Evolutionary conservation across 2,888 invertebrate species (phyloP).

Genomic region (Phrixothrix hirtus): DNA sequence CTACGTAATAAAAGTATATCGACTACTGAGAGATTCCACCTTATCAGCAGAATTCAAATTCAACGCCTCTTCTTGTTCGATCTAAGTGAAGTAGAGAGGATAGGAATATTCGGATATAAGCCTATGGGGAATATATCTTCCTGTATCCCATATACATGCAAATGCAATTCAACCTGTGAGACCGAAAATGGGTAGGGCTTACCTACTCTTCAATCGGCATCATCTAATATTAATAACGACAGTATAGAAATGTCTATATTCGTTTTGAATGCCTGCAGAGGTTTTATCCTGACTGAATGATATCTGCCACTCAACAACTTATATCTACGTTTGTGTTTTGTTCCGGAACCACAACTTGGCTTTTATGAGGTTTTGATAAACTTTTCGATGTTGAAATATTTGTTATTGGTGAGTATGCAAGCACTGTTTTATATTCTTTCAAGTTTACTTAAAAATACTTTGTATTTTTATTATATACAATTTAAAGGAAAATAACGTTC

Average conservation of each 20-base stretch:
- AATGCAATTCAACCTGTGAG: slow-evolving; percentile 51
- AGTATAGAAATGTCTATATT: slow-evolving; percentile 32
- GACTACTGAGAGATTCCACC: slow-evolving; percentile 2
- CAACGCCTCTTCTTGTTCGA: slow-evolving; percentile 24
- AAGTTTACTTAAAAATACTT: too few relatives aligned
- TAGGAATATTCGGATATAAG: slow-evolving; percentile 31
- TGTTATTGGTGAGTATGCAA: too few relatives aligned
- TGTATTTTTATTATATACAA: too few relatives aligned
- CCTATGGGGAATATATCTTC: slow-evolving; percentile 39
- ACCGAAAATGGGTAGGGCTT: slow-evolving; percentile 47
- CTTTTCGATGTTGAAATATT: too few relatives aligned
- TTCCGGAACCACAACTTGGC: slow-evolving; percentile 2
- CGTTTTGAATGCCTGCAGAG: slow-evolving; percentile 33
- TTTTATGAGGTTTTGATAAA: too few relatives aligned
- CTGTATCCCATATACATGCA: slow-evolving; percentile 53
- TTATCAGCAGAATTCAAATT: slow-evolving; percentile 18
- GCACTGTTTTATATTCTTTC: too few relatives aligned
- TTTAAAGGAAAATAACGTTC: too few relatives aligned
- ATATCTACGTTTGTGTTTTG: slow-evolving; percentile 8
- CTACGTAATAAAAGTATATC: slow-evolving; percentile 7
- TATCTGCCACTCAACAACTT: slow-evolving; percentile 22
- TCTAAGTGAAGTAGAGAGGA: slow-evolving; percentile 13
- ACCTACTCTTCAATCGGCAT: slow-evolving; percentile 43
- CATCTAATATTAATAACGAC: slow-evolving; percentile 46
- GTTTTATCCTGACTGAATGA: slow-evolving; percentile 30